These are phyloP conservation scores for Microtus pennsylvanicus DNA, from an alignment of 2,113 vertebrate genomes.

Conservation along the genomic window DNA sequence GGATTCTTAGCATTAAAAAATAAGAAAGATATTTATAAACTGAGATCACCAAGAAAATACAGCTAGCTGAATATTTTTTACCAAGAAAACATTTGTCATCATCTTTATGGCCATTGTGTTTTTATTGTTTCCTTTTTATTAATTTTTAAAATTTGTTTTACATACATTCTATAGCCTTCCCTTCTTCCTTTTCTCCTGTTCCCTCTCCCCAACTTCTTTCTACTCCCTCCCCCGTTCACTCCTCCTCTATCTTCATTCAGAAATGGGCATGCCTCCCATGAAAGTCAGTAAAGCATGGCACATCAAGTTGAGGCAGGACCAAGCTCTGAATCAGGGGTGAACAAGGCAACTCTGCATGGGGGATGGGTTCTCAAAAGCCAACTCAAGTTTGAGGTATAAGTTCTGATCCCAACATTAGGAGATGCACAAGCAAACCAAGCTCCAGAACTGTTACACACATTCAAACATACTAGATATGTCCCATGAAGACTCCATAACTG, in stretches of 20 bases:
- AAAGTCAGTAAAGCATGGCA: neutral
- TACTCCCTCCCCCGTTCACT: neutral
- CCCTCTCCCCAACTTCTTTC: neutral
- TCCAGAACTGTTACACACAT: neutral
- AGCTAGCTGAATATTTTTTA: neutral
- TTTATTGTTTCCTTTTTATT: constrained; percentile 16
- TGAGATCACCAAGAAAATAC: constrained; percentile 58
- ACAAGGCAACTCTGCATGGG: neutral
- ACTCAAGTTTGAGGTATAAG: neutral
- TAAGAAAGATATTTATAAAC: constrained; percentile 30
- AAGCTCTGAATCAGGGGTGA: neutral
- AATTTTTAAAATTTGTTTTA: neutral
- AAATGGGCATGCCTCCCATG: neutral
- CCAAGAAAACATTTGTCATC: constrained; percentile 21
- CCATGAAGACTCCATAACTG: neutral
- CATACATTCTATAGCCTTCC: neutral
- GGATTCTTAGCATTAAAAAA: constrained; percentile 17
- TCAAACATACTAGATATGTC: neutral
- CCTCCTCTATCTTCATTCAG: neutral
- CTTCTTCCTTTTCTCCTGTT: too few relatives aligned
- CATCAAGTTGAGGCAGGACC: neutral
- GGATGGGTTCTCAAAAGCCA: neutral
- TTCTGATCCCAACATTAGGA: neutral
- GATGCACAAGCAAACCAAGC: neutral
- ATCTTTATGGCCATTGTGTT: neutral